A percentile compares a stretch with the other conserved stretches of the same genome.
These are phyloP conservation scores for Prunella strophiata DNA, from an alignment of 2,797 vertebrate species.

Conservation along the genomic window DNA sequence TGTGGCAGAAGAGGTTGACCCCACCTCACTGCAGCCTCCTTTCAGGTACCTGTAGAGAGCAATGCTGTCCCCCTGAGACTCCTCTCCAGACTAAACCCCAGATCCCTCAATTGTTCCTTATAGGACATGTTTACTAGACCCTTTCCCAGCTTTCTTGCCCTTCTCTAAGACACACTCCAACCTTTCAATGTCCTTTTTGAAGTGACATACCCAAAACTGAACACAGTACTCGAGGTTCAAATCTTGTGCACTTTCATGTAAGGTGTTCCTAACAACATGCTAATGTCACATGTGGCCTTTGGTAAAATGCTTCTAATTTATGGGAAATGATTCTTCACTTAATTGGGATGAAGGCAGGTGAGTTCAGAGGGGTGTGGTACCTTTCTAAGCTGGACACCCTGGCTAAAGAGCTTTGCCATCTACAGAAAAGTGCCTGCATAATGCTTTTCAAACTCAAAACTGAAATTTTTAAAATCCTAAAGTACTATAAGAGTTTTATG, in stretches of 20 bases:
- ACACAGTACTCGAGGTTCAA: fast-evolving
- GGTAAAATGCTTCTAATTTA: not conserved
- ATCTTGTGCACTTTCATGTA: not conserved
- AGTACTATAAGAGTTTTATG: not conserved
- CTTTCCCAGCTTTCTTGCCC: not conserved
- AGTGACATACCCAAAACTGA: not conserved
- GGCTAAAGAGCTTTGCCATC: not conserved
- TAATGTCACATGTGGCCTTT: not conserved
- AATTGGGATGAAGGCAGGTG: not conserved
- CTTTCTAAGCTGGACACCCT: not conserved
- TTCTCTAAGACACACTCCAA: not conserved
- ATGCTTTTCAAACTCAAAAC: not conserved
- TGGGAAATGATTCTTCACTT: not conserved
- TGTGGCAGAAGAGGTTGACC: not conserved
- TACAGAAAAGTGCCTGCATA: not conserved
- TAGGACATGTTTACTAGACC: not conserved
- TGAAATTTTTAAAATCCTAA: not conserved
- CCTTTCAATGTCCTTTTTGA: not conserved
- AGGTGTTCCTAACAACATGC: not conserved
- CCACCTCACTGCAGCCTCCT: not conserved
- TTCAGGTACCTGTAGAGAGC: not conserved
- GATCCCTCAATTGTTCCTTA: not conserved
- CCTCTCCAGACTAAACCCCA: not conserved
- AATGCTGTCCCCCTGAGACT: not conserved
- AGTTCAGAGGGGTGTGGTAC: not conserved